These are phyloP conservation scores for Neopelma chrysocephalum DNA, from an alignment of 2,797 vertebrate species.

Conservation along the genomic window DNA sequence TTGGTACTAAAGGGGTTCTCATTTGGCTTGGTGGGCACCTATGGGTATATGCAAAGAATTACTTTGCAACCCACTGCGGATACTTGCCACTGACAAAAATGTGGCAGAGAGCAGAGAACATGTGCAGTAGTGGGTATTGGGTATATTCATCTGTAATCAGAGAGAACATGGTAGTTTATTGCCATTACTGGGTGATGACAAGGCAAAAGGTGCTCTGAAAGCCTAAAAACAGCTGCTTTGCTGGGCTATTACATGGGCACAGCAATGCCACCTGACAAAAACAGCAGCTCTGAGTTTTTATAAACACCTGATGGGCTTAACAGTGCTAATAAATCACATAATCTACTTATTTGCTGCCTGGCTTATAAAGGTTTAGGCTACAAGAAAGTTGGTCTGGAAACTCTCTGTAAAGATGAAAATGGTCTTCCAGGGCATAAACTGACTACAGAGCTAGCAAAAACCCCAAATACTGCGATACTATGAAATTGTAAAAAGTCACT, in stretches of 20 bases:
- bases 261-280: background rate
- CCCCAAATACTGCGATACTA: background rate
- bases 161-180: background rate
- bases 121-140: background rate
- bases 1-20: background rate
- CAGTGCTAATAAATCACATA: background rate
- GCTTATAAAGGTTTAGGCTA: background rate
- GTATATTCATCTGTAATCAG: background rate
- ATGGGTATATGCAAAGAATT: background rate
- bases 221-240: background rate
- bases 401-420: background rate
- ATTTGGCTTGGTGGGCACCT: background rate
- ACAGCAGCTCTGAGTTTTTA: background rate
- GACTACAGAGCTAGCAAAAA: background rate
- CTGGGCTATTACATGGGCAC: background rate
- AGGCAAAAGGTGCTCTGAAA: slow-evolving; percentile 15
- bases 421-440: background rate
- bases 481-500: background rate
- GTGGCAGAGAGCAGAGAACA: background rate
- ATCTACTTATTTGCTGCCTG: background rate
- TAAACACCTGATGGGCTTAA: background rate
- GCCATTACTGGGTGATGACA: background rate
- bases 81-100: background rate
- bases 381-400: background rate
- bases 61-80: background rate